Conservation (phyloP, 2,888 invertebrate species). For the Harmothoe impar region DNA sequence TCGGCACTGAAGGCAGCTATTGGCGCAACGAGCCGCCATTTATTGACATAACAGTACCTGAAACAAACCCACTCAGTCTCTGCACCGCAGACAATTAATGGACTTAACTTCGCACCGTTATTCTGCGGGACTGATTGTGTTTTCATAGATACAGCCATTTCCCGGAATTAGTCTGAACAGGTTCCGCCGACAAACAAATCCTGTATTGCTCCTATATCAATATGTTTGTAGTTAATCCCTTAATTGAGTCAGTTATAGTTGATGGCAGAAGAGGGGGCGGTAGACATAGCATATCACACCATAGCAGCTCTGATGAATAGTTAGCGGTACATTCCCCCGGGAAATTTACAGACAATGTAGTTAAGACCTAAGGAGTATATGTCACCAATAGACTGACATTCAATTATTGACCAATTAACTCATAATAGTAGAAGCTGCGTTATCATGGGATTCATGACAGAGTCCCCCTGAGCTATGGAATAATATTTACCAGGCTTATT, state of each 20-base stretch:
- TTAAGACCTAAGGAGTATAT: too few species aligned
- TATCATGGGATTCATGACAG: too few species aligned
- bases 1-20: neutral
- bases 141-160: constrained; percentile 39
- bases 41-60: constrained; percentile 2
- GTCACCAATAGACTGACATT: too few species aligned
- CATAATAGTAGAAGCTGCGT: too few species aligned
- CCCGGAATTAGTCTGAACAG: constrained; percentile 2
- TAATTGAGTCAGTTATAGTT: neutral
- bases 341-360: too few species aligned
- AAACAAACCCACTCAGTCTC: constrained; percentile 38
- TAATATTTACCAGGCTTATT: too few species aligned
- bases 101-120: constrained; percentile 40
- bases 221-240: neutral
- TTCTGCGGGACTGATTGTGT: neutral
- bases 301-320: too few species aligned
- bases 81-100: constrained; percentile 11
- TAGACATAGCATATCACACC: too few species aligned
- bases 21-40: neutral
- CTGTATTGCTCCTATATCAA: neutral
- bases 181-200: neutral
- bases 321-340: too few species aligned
- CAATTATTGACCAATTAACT: too few species aligned
- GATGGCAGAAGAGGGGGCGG: too few species aligned
- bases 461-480: too few species aligned